Percentiles rank a stretch among this genome's conserved stretches.
Evolutionary conservation across 2,888 invertebrate species (phyloP).

Genomic region (Digitonthophagus gazella): DNA sequence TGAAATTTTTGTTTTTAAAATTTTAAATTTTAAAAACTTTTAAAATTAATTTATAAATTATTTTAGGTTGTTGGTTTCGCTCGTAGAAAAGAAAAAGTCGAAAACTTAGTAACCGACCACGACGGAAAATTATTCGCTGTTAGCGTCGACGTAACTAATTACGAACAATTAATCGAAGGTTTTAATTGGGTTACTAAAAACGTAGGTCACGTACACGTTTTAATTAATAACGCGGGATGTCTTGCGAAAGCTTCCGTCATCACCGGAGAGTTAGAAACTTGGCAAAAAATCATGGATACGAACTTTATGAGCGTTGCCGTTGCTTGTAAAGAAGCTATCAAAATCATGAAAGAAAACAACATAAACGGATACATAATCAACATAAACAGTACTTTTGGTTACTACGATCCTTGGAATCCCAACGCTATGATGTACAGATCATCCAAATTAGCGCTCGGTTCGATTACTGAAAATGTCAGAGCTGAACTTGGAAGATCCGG

Average conservation of each 20-base stretch:
- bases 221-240: conserved; percentile 37
- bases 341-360: conserved; percentile 12
- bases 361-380: conserved; percentile 19
- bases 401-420: background rate
- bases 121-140: conserved; percentile 26
- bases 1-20: too few species aligned
- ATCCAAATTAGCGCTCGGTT: conserved; percentile 17
- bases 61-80: conserved; percentile 45
- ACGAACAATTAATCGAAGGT: conserved; percentile 32
- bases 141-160: conserved; percentile 31
- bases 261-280: too few species aligned
- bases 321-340: conserved; percentile 15
- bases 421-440: conserved; percentile 2
- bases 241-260: too few species aligned
- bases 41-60: too few species aligned
- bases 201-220: conserved; percentile 33
- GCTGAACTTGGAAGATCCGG: background rate
- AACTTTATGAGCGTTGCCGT: conserved; percentile 12
- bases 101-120: conserved; percentile 15
- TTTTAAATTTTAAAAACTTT: too few species aligned
- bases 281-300: too few species aligned
- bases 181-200: conserved; percentile 33
- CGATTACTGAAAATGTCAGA: conserved; percentile 9
- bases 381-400: conserved; percentile 17
- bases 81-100: conserved; percentile 23